Percentiles rank a stretch among this genome's conserved stretches.
These are phyloP conservation scores for Dascillus cervinus DNA, from an alignment of 2,888 invertebrate genomes.

Conservation along the genomic window DNA sequence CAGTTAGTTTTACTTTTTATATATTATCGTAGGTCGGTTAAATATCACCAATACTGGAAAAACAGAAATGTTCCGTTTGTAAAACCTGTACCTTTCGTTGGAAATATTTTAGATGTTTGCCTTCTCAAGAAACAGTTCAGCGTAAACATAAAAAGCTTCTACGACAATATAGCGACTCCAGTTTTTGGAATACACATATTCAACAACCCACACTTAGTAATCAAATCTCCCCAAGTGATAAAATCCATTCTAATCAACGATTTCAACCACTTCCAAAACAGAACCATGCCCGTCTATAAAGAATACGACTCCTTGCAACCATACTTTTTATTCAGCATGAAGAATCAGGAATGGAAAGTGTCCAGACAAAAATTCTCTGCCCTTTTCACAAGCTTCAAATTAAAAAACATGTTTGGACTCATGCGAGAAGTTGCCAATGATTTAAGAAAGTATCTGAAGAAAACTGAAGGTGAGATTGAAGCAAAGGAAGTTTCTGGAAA, in stretches of 20 bases:
- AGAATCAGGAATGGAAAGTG: slow-evolving; percentile 47
- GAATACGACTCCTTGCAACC: slow-evolving; percentile 39
- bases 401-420: slow-evolving; percentile 46
- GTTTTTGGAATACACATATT: slow-evolving; percentile 46
- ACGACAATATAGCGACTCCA: slow-evolving; percentile 26
- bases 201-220: slow-evolving; percentile 42
- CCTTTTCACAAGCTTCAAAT: slow-evolving; percentile 48
- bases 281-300: slow-evolving; percentile 39
- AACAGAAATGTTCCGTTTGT: slow-evolving; percentile 35
- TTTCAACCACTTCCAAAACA: slow-evolving; percentile 43
- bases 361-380: slow-evolving; percentile 47
- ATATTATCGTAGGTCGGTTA: no score
- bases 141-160: slow-evolving; percentile 27
- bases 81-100: slow-evolving; percentile 34
- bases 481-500: no score
- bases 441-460: no score
- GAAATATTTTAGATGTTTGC: no score
- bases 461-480: no score
- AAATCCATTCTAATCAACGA: slow-evolving; percentile 44
- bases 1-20: no score
- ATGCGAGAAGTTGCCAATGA: slow-evolving; percentile 41
- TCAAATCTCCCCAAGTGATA: slow-evolving; percentile 43
- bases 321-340: slow-evolving; percentile 40
- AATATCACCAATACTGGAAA: no score
- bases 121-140: slow-evolving; percentile 36